These are phyloP conservation scores for Littorina saxatilis DNA, from an alignment of 1,140 invertebrate genomes.

Conservation along the genomic window DNA sequence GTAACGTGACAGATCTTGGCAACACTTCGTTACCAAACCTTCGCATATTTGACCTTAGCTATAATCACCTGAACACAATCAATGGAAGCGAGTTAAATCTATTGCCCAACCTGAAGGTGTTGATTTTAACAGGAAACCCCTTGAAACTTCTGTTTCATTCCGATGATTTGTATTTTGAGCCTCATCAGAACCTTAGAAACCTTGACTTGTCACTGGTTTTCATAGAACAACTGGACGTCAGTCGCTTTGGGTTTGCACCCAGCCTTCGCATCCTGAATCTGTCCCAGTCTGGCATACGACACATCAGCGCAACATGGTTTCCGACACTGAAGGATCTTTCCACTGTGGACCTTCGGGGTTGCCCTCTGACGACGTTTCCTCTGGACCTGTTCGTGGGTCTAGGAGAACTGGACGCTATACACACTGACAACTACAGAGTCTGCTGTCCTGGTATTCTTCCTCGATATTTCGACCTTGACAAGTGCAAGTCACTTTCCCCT, in stretches of 20 bases:
- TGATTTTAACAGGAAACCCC: conserved; percentile 2
- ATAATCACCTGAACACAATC: neutral
- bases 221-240: neutral
- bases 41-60: neutral
- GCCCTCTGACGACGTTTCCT: conserved; percentile 28
- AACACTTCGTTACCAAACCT: conserved; percentile 4
- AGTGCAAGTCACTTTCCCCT: conserved; percentile 40
- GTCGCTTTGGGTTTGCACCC: neutral
- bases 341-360: conserved; percentile 14
- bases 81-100: neutral
- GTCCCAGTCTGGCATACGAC: neutral
- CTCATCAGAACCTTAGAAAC: neutral
- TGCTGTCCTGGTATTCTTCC: conserved; percentile 44
- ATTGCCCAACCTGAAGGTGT: neutral
- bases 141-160: neutral
- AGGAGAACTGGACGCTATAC: conserved; percentile 7
- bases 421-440: conserved; percentile 48
- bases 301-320: conserved; percentile 11
- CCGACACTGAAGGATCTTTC: neutral
- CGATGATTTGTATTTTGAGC: neutral
- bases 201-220: neutral
- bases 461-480: neutral
- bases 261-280: conserved; percentile 31
- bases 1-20: neutral
- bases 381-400: conserved; percentile 34